A percentile compares a stretch with the other conserved stretches of the same genome.
Evolutionary conservation across 2,113 vertebrate genomes (phyloP).

Genomic region (Antidorcas marsupialis): DNA sequence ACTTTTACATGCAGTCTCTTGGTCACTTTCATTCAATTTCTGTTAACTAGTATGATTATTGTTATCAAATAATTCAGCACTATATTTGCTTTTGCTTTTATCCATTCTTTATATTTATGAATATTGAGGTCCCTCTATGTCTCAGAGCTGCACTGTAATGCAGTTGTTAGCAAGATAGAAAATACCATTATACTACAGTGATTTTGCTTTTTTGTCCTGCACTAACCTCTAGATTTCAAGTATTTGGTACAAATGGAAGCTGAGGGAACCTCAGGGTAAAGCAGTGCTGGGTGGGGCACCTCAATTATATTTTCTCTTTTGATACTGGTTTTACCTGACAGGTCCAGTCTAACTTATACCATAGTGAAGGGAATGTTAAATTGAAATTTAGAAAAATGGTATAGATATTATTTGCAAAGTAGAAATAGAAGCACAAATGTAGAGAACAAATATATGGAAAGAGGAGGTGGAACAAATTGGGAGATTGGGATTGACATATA

Average conservation of each 20-base stretch:
- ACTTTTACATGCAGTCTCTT: not conserved
- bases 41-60: not conserved
- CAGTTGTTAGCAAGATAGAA: not conserved
- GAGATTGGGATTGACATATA: not conserved
- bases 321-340: not conserved
- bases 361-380: not conserved
- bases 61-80: not conserved
- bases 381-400: not conserved
- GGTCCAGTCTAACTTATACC: not conserved
- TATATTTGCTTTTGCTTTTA: not conserved
- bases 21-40: not conserved
- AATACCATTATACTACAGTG: not conserved
- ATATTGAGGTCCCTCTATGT: not conserved
- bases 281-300: rapidly evolving
- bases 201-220: not conserved
- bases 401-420: not conserved
- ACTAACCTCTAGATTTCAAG: not conserved
- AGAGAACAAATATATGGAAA: not conserved
- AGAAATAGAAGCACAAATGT: not conserved
- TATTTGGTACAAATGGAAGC: not conserved
- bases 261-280: not conserved
- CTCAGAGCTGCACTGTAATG: not conserved
- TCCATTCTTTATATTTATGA: not conserved
- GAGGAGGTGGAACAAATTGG: not conserved
- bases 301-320: not conserved